These are phyloP conservation scores for Glaucopsyche alexis DNA, from an alignment of 2,888 invertebrate species.

Conservation along the genomic window DNA sequence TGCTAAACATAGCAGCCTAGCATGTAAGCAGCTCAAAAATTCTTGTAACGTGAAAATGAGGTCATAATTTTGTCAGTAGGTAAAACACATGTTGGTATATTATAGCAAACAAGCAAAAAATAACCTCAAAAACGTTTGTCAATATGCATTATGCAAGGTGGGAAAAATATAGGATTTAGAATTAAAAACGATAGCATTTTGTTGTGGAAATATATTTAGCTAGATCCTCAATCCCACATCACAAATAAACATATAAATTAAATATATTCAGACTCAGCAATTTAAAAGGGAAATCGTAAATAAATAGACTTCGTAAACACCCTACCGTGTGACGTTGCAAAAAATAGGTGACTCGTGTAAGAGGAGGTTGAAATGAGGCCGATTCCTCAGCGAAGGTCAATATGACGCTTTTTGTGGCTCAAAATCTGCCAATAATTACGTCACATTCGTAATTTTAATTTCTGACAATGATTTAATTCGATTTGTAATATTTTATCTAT, in stretches of 20 bases:
- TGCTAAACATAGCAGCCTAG: too few relatives aligned
- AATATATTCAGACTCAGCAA: background rate
- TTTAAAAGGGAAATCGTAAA: background rate
- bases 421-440: background rate
- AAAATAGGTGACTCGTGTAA: constrained; percentile 9
- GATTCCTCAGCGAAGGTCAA: constrained; percentile 16
- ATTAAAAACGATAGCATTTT: too few relatives aligned
- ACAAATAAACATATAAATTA: background rate
- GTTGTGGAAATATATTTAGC: too few relatives aligned
- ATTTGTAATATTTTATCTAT: background rate
- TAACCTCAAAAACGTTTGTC: too few relatives aligned
- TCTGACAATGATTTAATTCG: background rate
- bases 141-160: too few relatives aligned
- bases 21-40: background rate
- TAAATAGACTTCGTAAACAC: background rate
- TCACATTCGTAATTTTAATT: background rate
- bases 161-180: too few relatives aligned
- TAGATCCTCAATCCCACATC: too few relatives aligned
- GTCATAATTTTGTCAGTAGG: background rate
- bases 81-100: too few relatives aligned
- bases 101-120: too few relatives aligned
- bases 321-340: background rate
- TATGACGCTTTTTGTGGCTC: background rate
- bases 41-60: background rate
- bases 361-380: background rate